phyloP scores from a whole-genome alignment of 2,113 vertebrate genomes.

The Neolamprologus devosi region DNA sequence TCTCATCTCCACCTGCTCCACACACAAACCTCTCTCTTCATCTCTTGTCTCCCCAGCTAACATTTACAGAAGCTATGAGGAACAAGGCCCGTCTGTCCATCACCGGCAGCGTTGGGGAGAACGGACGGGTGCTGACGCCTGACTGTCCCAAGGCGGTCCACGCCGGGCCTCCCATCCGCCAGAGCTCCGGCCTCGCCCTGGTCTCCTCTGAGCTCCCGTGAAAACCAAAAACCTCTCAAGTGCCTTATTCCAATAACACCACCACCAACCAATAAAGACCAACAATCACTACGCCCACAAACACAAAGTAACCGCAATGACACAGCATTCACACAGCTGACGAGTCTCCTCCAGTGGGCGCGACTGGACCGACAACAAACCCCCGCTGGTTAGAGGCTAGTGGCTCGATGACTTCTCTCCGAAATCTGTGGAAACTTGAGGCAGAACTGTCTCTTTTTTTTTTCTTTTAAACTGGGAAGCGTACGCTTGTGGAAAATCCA shows the following conservation, averaged over 20 bases:
- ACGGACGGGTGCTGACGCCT: conserved; percentile 92
- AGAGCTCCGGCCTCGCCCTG: conserved; percentile 95
- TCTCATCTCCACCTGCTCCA: background rate
- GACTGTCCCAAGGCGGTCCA: conserved; percentile 98
- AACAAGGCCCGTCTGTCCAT: conserved; percentile 99
- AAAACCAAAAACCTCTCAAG: conserved; percentile 96
- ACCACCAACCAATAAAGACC: background rate
- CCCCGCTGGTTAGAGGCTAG: background rate
- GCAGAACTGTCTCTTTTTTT: background rate
- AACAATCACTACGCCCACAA: conserved; percentile 9
- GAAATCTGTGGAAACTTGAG: conserved; percentile 14
- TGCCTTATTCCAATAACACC: conserved; percentile 85
- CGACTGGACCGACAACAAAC: background rate
- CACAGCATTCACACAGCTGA: conserved; percentile 5
- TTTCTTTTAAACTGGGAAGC: background rate
- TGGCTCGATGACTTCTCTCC: background rate
- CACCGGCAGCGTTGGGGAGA: conserved; percentile 96
- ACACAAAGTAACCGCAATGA: background rate
- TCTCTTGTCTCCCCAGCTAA: conserved; percentile 75
- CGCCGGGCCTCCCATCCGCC: conserved; percentile 87
- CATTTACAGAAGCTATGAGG: conserved; percentile 99
- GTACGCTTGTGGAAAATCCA: background rate
- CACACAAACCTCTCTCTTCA: background rate
- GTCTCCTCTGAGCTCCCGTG: conserved; percentile 98
- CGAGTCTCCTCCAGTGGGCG: conserved; percentile 12